Evolutionary conservation across 2,113 vertebrate species (phyloP).

Genomic region (Gallinago paraguaiae): DNA sequence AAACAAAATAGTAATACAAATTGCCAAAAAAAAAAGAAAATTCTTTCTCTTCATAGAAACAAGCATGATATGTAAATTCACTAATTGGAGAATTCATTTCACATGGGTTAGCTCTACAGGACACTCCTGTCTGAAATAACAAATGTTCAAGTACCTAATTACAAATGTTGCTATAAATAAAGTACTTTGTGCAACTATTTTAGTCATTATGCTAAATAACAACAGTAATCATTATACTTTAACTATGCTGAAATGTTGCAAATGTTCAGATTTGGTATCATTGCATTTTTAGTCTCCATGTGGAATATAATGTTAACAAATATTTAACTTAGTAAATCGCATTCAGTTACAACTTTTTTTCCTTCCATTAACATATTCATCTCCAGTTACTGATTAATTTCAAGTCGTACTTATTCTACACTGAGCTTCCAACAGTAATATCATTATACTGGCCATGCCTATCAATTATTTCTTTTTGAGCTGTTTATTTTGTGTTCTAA

Average conservation of each 20-base stretch:
- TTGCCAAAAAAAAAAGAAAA: background rate
- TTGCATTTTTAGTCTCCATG: conserved; percentile 1
- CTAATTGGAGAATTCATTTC: conserved; percentile 25
- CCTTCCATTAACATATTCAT: background rate
- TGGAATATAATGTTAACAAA: conserved; percentile 6
- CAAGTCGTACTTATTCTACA: background rate
- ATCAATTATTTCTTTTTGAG: background rate
- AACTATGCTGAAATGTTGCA: conserved; percentile 16
- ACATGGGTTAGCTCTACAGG: conserved; percentile 29
- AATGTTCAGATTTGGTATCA: background rate
- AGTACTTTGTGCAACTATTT: conserved; percentile 51
- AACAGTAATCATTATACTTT: conserved; percentile 26
- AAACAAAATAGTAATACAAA: background rate
- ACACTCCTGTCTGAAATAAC: conserved; percentile 42
- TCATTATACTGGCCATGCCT: background rate
- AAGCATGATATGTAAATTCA: background rate
- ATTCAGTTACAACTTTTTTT: background rate
- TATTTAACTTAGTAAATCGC: conserved; percentile 1
- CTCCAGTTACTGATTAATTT: background rate
- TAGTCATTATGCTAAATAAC: conserved; percentile 38
- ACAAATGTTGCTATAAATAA: conserved; percentile 57
- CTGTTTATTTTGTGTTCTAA: conserved; percentile 11
- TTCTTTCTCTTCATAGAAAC: background rate
- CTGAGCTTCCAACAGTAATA: background rate
- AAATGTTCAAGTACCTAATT: conserved; percentile 51